Conservation (phyloP, 2,797 vertebrate species). For the Glyptemys insculpta region DNA sequence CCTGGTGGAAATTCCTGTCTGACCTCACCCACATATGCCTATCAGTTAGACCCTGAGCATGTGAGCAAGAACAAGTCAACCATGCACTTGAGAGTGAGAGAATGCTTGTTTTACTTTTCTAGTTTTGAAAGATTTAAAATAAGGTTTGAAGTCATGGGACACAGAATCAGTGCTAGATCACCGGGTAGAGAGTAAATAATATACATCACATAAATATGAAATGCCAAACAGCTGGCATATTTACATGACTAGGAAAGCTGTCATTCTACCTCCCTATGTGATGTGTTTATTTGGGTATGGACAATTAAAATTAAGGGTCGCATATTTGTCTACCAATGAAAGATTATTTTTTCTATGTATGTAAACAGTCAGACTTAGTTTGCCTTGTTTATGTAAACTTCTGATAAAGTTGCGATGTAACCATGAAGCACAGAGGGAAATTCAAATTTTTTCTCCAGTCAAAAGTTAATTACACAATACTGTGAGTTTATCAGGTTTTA, state of each 20-base stretch:
- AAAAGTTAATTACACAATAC: neutral
- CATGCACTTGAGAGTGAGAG: neutral
- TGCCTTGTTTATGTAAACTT: neutral
- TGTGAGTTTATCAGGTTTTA: neutral
- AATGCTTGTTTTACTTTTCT: neutral
- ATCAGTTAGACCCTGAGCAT: neutral
- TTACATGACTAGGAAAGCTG: neutral
- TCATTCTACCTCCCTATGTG: neutral
- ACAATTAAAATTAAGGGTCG: neutral
- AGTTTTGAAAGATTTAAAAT: neutral
- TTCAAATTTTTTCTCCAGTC: too few species aligned
- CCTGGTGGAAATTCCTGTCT: neutral
- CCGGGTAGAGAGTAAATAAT: neutral
- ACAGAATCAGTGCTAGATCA: neutral
- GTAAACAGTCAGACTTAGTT: neutral
- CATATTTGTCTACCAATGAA: neutral
- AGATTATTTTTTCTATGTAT: neutral
- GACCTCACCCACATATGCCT: neutral
- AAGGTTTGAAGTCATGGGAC: neutral
- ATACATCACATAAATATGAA: neutral
- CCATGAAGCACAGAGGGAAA: neutral
- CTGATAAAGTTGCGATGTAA: neutral
- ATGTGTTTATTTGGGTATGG: neutral
- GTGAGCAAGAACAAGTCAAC: neutral
- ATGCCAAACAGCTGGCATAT: neutral